A percentile compares a stretch with the other conserved stretches of the same genome.
Conservation (phyloP, 1,140 invertebrate genomes). For the Melipona quadrifasciata region DNA sequence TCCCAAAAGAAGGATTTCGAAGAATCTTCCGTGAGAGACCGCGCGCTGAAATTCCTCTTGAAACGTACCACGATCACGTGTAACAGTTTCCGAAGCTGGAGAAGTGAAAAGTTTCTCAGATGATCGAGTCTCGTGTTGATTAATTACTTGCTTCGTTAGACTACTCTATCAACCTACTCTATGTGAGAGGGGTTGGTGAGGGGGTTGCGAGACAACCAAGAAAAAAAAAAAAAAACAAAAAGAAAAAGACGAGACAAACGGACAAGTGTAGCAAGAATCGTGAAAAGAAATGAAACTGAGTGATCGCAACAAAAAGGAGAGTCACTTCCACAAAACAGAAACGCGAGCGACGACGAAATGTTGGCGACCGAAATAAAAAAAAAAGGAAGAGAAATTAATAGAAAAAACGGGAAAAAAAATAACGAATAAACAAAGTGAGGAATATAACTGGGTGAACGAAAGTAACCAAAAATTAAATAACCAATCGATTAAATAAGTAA, state of each 20-base stretch:
- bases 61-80: not conserved
- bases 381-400: not conserved
- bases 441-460: not conserved
- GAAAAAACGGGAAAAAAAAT: not conserved
- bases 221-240: constrained; percentile 33
- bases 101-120: constrained; percentile 29
- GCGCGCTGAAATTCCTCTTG: not conserved
- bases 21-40: not conserved
- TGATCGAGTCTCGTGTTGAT: constrained; percentile 53
- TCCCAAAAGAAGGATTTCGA: constrained; percentile 33
- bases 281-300: constrained; percentile 12
- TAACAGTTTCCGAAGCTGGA: not conserved
- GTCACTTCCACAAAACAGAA: constrained; percentile 19
- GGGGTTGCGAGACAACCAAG: constrained; percentile 55
- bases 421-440: not conserved
- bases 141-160: constrained; percentile 44
- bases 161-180: constrained; percentile 65
- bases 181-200: constrained; percentile 65
- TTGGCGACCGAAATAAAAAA: not conserved
- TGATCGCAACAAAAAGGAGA: not conserved
- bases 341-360: not conserved
- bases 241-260: constrained; percentile 19
- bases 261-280: not conserved
- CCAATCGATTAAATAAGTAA: constrained; percentile 47
- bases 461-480: constrained; percentile 2